Evolutionary conservation across 2,888 invertebrate genomes (phyloP).

Genomic region (Ganaspis brasiliensis): DNA sequence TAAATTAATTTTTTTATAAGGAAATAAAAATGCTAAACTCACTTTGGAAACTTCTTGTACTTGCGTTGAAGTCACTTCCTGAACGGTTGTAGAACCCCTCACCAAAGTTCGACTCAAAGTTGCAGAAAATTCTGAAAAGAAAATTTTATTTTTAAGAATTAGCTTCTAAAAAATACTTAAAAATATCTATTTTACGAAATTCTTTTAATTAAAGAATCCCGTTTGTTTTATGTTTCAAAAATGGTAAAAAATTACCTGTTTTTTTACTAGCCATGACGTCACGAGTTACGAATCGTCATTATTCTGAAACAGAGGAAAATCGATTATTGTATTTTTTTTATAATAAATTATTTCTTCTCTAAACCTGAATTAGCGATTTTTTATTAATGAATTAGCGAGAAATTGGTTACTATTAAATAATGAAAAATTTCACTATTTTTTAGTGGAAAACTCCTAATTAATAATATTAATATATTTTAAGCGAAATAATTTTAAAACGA

Average conservation of each 20-base stretch:
- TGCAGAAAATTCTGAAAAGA: conserved; percentile 66
- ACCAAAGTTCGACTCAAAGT: conserved; percentile 69
- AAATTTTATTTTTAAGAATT: too few species aligned
- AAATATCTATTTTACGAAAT: background rate
- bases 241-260: conserved; percentile 65
- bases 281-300: conserved; percentile 53
- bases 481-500: too few species aligned
- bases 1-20: background rate
- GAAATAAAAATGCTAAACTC: background rate
- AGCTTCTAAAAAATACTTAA: too few species aligned
- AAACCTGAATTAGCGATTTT: too few species aligned
- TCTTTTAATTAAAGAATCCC: conserved; percentile 14
- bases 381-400: too few species aligned
- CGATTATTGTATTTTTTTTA: background rate
- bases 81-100: conserved; percentile 64
- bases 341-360: too few species aligned
- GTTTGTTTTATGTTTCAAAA: background rate
- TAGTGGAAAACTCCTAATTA: too few species aligned
- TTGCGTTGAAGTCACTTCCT: conserved; percentile 62
- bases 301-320: conserved; percentile 51
- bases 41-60: conserved; percentile 54
- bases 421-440: too few species aligned
- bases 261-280: conserved; percentile 63
- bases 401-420: too few species aligned
- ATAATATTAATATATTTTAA: too few species aligned